Evolutionary conservation across 2,888 invertebrate genomes (phyloP).

Genomic region (Zhuqinia jingwanae): DNA sequence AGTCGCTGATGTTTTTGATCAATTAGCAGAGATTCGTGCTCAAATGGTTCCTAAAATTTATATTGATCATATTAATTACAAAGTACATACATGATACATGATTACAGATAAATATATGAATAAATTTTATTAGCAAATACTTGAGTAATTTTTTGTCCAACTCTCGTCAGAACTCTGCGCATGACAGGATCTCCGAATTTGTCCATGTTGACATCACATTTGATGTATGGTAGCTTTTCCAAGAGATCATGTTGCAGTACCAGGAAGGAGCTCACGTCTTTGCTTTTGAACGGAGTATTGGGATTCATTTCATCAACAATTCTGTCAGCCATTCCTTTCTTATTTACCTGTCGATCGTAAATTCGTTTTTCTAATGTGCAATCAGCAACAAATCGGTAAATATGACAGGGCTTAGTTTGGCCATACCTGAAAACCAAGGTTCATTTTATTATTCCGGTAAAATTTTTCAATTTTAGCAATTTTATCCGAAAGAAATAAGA

Average conservation of each 20-base stretch:
- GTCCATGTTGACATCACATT: constrained; percentile 82
- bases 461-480: no score
- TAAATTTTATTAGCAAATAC: constrained; percentile 80
- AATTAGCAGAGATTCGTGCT: constrained; percentile 96
- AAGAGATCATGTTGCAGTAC: constrained; percentile 94
- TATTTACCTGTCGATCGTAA: constrained; percentile 98
- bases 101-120: no score
- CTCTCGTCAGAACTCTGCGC: constrained; percentile 84
- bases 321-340: constrained; percentile 98
- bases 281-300: constrained; percentile 94
- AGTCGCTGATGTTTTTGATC: constrained; percentile 97
- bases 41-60: constrained; percentile 89
- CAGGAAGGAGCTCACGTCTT: constrained; percentile 93
- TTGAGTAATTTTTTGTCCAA: constrained; percentile 83
- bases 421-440: constrained; percentile 86
- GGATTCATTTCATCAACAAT: constrained; percentile 99
- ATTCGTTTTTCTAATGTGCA: constrained; percentile 98
- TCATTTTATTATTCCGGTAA: no score
- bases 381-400: constrained; percentile 98
- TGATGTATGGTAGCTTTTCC: constrained; percentile 82
- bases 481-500: neutral
- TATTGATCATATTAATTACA: neutral
- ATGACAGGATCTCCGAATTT: constrained; percentile 92
- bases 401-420: constrained; percentile 95
- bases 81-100: no score